A percentile compares a stretch with the other conserved stretches of the same genome.
phyloP scores from a whole-genome alignment of 1,140 invertebrate species.

The Drosophila lacteicornis region DNA sequence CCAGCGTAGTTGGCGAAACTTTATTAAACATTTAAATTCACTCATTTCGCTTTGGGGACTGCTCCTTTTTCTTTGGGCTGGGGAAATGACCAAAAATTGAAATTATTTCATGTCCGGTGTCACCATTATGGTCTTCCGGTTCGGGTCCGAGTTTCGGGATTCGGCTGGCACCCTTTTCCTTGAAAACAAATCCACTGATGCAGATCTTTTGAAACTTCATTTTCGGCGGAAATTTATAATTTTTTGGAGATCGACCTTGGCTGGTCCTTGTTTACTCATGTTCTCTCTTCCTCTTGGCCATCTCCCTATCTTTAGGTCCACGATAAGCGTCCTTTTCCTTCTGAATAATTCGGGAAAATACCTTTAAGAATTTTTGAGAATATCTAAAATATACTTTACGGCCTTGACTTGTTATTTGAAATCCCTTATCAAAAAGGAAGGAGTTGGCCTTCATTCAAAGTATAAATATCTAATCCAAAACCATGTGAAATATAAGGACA shows the following conservation, averaged over 20 bases:
- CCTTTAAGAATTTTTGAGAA: conserved; percentile 8
- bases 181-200: conserved; percentile 68
- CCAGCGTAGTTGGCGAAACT: conserved; percentile 64
- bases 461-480: not conserved
- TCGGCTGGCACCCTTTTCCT: conserved; percentile 43
- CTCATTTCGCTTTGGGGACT: conserved; percentile 58
- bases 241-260: conserved; percentile 52
- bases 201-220: conserved; percentile 63
- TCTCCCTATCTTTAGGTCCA: conserved; percentile 3
- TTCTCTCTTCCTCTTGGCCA: conserved; percentile 46
- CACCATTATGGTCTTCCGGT: conserved; percentile 70
- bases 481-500: not conserved
- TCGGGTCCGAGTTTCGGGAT: conserved; percentile 6
- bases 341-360: conserved; percentile 37
- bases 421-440: conserved; percentile 1
- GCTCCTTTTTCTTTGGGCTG: conserved; percentile 46
- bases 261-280: conserved; percentile 32
- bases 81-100: conserved; percentile 79
- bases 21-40: conserved; percentile 83
- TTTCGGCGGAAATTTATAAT: conserved; percentile 65
- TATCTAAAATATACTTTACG: conserved; percentile 3
- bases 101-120: conserved; percentile 82
- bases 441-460: not conserved
- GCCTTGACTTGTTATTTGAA: conserved; percentile 32
- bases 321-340: conserved; percentile 24